Evolutionary conservation across 1,140 invertebrate genomes (phyloP), one percentile per base, ranked within the genome.

Genomic region (Heliconius melpomene): DNA sequence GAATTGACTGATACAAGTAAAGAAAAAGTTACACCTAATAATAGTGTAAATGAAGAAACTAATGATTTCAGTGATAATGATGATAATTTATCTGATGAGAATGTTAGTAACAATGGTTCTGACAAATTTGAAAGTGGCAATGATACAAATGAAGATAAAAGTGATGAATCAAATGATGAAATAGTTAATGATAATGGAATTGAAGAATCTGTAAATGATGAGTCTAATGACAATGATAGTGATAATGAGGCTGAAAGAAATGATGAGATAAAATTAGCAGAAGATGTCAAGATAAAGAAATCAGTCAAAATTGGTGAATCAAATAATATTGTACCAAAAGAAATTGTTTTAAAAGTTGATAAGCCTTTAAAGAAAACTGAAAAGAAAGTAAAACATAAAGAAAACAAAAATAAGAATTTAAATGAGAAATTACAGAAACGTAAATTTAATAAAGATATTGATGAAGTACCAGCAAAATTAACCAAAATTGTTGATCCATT

Each of bases 401-500:
- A 87, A 3, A 79, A 89, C 75, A 93, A 93, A 82, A 93, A 91
- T 73, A 94, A 89, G 76, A 92, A 92, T 82, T 87, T 93, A 16
- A 93, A 93, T 72, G 87, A 92, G 32, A 93, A 94, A 74, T 81
- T 93, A 54, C 73, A 85, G 16, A 87, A 86, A 71, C 88, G 89
- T n/a, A 92, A 92, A 76, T 92, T 93, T 57, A 88, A 91, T 71
- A 94, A 91, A 85, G 85, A 89, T 46, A 73, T 77, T 36, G 84
- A 88, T 75, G 87, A 91, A 38, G 50, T 36, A 40, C 82, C 84
- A 36, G 46, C 79, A 23, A 77, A 83, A 72, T 85, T 87, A 60
- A 86, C 79, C 38, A 91, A 91, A 86, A 80, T 92, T 54, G 89
- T 95, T 9, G 96, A 96, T 93, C 95, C 95, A 60, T 96, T 96